A percentile compares a stretch with the other conserved stretches of the same genome.
Evolutionary conservation across 2,797 vertebrate species (phyloP).

Genomic region (Oryzias dopingdopingensis): DNA sequence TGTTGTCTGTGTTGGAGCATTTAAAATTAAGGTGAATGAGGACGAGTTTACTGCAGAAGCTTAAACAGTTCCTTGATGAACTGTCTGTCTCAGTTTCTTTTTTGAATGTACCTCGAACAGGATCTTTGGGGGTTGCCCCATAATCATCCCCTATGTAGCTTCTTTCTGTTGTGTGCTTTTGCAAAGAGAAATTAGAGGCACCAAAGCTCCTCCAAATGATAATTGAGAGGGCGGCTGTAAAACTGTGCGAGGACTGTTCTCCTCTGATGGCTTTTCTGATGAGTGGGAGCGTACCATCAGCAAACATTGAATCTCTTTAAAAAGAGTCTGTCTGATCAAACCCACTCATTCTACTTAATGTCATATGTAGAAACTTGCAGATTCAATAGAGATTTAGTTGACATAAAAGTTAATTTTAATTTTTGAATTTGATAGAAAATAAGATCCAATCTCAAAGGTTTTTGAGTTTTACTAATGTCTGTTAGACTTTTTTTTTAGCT

Average conservation of each 20-base stretch:
- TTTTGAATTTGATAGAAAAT: too few relatives aligned
- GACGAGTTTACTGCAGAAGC: too few relatives aligned
- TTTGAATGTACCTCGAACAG: too few relatives aligned
- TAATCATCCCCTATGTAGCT: conserved; percentile 17
- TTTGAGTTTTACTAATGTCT: too few relatives aligned
- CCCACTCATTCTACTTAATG: background rate
- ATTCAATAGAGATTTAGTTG: background rate
- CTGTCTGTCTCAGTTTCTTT: too few relatives aligned
- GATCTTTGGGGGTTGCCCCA: too few relatives aligned
- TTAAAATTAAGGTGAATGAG: too few relatives aligned
- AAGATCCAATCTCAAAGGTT: too few relatives aligned
- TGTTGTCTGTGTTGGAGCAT: too few relatives aligned
- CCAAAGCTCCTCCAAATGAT: conserved; percentile 61
- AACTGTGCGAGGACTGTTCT: conserved; percentile 61
- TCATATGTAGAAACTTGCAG: background rate
- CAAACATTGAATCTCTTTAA: conserved; percentile 44
- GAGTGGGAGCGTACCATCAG: conserved; percentile 42
- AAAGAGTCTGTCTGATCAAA: conserved; percentile 36
- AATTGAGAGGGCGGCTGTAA: conserved; percentile 60
- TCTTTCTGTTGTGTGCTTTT: conserved; percentile 30
- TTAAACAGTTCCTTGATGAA: too few relatives aligned
- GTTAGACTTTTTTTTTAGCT: too few relatives aligned
- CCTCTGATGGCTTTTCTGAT: conserved; percentile 50
- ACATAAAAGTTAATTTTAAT: too few relatives aligned
- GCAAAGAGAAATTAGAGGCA: conserved; percentile 30